These are phyloP conservation scores for Drosophila sechellia DNA, from an alignment of 1,140 invertebrate species.

Conservation along the genomic window DNA sequence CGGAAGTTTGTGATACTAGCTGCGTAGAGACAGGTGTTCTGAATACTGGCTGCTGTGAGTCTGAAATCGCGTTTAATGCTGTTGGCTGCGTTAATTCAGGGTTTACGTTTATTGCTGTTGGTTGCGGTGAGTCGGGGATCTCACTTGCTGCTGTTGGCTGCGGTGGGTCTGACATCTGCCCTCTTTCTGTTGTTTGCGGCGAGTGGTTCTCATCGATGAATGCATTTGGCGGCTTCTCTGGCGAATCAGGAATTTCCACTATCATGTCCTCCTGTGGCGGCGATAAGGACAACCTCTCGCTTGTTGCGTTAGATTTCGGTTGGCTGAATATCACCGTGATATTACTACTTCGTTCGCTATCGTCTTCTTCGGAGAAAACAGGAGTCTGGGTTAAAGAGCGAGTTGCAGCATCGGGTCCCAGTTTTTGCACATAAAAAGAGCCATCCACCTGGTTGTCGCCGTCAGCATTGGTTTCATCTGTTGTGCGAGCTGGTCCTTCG, in stretches of 20 bases:
- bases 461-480: background rate
- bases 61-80: background rate
- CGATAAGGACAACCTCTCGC: too few species aligned
- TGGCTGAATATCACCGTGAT: constrained; percentile 19
- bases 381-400: background rate
- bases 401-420: background rate
- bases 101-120: background rate
- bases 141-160: background rate
- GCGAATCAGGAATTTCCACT: background rate
- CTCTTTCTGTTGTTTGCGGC: background rate
- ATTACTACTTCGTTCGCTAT: background rate
- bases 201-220: background rate
- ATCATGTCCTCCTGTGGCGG: background rate
- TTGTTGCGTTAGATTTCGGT: background rate
- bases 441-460: constrained; percentile 9
- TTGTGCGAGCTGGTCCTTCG: constrained; percentile 2
- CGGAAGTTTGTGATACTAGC: background rate
- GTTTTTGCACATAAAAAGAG: constrained; percentile 30
- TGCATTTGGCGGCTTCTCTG: background rate
- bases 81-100: background rate
- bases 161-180: background rate
- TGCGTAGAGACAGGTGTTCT: background rate
- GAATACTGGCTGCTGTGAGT: background rate
- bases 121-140: background rate
- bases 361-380: constrained; percentile 6